These are phyloP conservation scores for Eptesicus fuscus DNA, from an alignment of 2,113 vertebrate species.

Conservation along the genomic window DNA sequence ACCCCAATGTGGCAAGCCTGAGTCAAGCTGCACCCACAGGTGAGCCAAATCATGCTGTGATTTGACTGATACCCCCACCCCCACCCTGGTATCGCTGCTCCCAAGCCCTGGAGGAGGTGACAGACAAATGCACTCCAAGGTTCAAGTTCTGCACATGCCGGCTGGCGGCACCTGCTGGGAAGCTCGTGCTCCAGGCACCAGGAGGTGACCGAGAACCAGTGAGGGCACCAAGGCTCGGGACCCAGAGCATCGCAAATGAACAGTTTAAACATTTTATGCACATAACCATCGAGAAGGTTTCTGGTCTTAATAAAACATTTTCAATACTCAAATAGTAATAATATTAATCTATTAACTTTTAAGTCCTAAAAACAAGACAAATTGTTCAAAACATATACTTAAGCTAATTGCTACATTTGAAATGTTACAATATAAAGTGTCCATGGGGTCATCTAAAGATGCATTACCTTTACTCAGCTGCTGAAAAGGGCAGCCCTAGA, in stretches of 20 bases:
- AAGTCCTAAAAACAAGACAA: constrained; percentile 47
- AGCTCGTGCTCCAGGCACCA: background rate
- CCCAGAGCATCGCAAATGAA: background rate
- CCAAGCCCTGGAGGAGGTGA: background rate
- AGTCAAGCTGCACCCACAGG: background rate
- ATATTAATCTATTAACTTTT: constrained; percentile 15
- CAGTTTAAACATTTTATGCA: background rate
- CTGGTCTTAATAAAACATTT: background rate
- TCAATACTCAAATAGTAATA: background rate
- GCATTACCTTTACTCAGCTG: constrained; percentile 62
- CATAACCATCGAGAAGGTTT: background rate
- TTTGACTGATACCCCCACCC: background rate
- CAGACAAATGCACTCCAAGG: background rate
- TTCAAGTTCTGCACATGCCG: background rate
- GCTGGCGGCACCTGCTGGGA: background rate
- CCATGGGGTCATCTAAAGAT: constrained; percentile 60
- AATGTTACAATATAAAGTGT: constrained; percentile 45
- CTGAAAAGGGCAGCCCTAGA: constrained; percentile 12
- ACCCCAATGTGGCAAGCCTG: background rate
- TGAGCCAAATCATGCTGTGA: no score
- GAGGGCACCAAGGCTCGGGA: no score
- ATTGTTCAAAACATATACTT: constrained; percentile 15
- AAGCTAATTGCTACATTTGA: constrained; percentile 20
- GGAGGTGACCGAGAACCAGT: background rate
- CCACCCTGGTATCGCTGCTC: background rate